Evolutionary conservation across 2,113 vertebrate species (phyloP).

Genomic region (Trachemys scripta): DNA sequence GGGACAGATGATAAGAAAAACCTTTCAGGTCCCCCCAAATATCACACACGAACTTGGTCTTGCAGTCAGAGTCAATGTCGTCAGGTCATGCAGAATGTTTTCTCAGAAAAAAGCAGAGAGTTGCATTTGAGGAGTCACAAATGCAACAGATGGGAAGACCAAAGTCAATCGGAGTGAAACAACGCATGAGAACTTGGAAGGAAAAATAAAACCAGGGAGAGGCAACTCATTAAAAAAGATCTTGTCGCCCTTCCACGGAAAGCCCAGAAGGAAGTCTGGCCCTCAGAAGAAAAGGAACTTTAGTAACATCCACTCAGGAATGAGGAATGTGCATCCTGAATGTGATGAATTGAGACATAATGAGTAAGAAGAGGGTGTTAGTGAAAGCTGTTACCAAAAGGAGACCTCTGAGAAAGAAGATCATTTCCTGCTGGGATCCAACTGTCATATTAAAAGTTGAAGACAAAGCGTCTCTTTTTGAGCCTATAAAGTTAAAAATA

Average conservation of each 20-base stretch:
- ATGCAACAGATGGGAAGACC: conserved; percentile 40
- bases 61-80: background rate
- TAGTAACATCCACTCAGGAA: background rate
- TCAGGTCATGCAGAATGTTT: conserved; percentile 55
- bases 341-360: background rate
- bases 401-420: background rate
- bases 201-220: conserved; percentile 66
- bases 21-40: background rate
- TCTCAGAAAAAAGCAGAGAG: background rate
- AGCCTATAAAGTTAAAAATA: background rate
- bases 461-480: background rate
- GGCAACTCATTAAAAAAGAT: conserved; percentile 58
- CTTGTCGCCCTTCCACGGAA: conserved; percentile 37
- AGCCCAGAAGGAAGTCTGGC: conserved; percentile 29
- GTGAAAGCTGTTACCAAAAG: background rate
- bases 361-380: background rate
- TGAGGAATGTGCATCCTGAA: background rate
- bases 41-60: background rate
- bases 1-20: conserved; percentile 13
- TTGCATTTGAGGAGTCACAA: rapidly evolving
- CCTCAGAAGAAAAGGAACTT: conserved; percentile 11
- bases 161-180: conserved; percentile 2
- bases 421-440: background rate
- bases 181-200: conserved; percentile 59
- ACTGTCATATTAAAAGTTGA: background rate